phyloP scores from a whole-genome alignment of 2,888 invertebrate species.

The Hartigia nigra region DNA sequence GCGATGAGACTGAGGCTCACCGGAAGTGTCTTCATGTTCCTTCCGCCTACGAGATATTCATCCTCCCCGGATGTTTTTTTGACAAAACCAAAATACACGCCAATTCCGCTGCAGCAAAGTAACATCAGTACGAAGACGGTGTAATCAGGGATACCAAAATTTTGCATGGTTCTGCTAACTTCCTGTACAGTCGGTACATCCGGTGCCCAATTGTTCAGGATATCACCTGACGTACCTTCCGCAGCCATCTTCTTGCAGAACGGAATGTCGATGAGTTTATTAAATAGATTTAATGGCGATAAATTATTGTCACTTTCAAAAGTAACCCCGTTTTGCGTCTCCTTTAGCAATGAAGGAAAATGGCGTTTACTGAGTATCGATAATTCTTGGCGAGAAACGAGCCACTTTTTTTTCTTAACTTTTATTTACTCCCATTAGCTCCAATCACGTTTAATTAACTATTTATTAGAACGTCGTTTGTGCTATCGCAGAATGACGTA shows the following conservation, averaged over 20 bases:
- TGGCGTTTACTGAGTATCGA: background rate
- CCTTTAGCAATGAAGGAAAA: background rate
- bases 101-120: conserved; percentile 79
- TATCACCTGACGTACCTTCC: conserved; percentile 35
- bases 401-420: background rate
- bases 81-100: conserved; percentile 84
- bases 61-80: conserved; percentile 75
- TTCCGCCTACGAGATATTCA: conserved; percentile 82
- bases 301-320: background rate
- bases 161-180: conserved; percentile 70
- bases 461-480: background rate
- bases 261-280: conserved; percentile 33
- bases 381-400: background rate
- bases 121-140: conserved; percentile 82
- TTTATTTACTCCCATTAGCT: background rate
- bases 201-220: conserved; percentile 34
- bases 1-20: conserved; percentile 88
- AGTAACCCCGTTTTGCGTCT: background rate
- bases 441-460: background rate
- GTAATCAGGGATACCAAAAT: conserved; percentile 81
- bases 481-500: background rate
- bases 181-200: conserved; percentile 65
- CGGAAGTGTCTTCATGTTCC: conserved; percentile 85
- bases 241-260: conserved; percentile 49
- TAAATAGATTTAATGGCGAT: background rate